Base-by-base conservation (phyloP, 53 echinoderm and acorn worm species). In the Holothuria scabra region DNA sequence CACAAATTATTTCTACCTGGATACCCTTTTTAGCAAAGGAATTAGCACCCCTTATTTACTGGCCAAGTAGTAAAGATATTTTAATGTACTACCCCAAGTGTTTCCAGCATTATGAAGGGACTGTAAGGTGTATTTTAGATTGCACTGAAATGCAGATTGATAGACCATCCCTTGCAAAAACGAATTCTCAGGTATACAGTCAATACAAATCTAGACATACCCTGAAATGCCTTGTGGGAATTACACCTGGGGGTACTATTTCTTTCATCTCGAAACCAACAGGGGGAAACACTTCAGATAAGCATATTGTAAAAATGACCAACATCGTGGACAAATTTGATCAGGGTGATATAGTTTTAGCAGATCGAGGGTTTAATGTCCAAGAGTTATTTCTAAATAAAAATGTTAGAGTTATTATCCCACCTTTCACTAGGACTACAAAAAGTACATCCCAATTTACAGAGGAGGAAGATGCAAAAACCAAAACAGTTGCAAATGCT, bases 231-330 rank as follows among this genome's bases (percentile, higher is more conserved):
- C 90, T 90, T 74, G 88, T 90, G 23, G 93, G 85, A 1, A 90
- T 87, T 48, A 90, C 89, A 46, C 87, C 92, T 67, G 86, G 86
- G 12, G 89, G 92, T 48, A 86, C 87, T 16, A 87, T 87, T 33
- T 89, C 89, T 23, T 90, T 74, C 60, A 83, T 90, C 23, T 93
- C 93, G 0, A 59, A 63, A 80, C 86, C 80, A 56, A 67, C 82
- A 72, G 93, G 93, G 44, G 87, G 85, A 46, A 89, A 93, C 85
- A 93, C 89, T 22, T 93, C 93, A 7, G 93, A 90, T 63, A 87
- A 84, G 72, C 86, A 90, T 22, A 18, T 89, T 37, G 87, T 88
- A 5, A 89, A 89, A 79, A 89, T 85, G 85, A 69, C 83, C 8
- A 86, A 82, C 61, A 66, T 92, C 28, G 56, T 86, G 59, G 83